phyloP scores from a whole-genome alignment of 1,140 invertebrate species.

The Asbolus verrucosus region DNA sequence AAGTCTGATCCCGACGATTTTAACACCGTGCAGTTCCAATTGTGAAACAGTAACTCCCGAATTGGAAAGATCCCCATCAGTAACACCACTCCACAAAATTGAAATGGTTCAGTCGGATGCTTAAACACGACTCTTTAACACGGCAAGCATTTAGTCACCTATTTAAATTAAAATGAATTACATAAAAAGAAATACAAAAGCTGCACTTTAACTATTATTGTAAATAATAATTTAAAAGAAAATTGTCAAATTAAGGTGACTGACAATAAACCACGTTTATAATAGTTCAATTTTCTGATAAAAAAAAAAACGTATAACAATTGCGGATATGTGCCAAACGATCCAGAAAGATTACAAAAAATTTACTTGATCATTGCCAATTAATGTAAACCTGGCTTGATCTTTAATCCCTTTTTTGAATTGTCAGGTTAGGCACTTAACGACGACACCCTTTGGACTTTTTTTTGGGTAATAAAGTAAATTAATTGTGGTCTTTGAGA shows the following conservation, averaged over 20 bases:
- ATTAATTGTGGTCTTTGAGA: conserved; percentile 29
- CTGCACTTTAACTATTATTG: conserved; percentile 33
- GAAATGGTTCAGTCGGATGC: conserved; percentile 67
- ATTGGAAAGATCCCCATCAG: conserved; percentile 65
- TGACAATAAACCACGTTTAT: conserved; percentile 59
- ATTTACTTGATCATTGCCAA: conserved; percentile 35
- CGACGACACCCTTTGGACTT: conserved; percentile 16
- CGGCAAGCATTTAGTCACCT: conserved; percentile 29
- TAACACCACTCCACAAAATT: conserved; percentile 67
- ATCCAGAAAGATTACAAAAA: conserved; percentile 20
- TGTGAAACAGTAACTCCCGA: conserved; percentile 65
- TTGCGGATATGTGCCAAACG: conserved; percentile 15
- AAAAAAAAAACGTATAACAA: conserved; percentile 19
- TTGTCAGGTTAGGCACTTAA: conserved; percentile 1
- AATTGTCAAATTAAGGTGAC: conserved; percentile 63
- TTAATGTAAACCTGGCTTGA: no score
- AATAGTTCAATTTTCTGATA: conserved; percentile 21
- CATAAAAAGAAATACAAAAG: conserved; percentile 3
- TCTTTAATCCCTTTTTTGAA: no score
- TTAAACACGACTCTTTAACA: no score
- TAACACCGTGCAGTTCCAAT: conserved; percentile 67
- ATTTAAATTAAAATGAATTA: conserved; percentile 17
- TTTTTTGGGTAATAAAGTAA: conserved; percentile 26
- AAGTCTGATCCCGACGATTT: conserved; percentile 67
- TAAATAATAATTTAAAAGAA: conserved; percentile 54